Evolutionary conservation across 2,797 vertebrate species (phyloP), one percentile per base, ranked within the genome.

Genomic region (Sciaenops ocellatus): DNA sequence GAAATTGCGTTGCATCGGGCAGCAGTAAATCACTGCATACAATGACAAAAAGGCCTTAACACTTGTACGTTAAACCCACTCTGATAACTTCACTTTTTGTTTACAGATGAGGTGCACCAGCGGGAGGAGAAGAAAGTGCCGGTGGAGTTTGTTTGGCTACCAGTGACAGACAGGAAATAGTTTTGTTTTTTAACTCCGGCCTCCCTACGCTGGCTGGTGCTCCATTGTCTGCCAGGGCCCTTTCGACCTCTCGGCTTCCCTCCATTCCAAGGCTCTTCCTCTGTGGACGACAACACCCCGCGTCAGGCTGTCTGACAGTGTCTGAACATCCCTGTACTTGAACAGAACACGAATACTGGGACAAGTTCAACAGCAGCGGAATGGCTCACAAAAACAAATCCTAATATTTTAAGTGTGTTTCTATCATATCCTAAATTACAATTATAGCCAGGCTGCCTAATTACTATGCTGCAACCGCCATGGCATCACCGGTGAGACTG

Each of bases 221-320:
- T 81, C 91, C 89, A 94, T 95, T 95, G 94, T 95, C 91, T 92
- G 73, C 78, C 82, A 41, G 71, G 79, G 87, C 88, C 93, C 93
- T 92, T 84, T 89, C 72, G 91, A 94, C 93, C 94, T 74, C 78
- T 82, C 50, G 2, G 91, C 91, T 95, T 95, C 92, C 91, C 91
- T 91, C 91, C 91, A 92, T 95, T 95, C 87, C 92, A 92, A 59
- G 69, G 87, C 83, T 92, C 93, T 95, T 95, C 95, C 95, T 95
- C 86, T 93, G 85, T 73, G 88, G 90, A 85, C 80, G 87, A 92
- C 92, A 94, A 91, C 88, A 93, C 91, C 89, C 92, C 79, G 89
- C 93, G 91, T 93, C 91, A 91, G 92, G 57, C 88, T 91, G 91
- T 93, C 91, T 93, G 88, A 94, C 85, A 81, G 79, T 11, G 80